Evolutionary conservation across 2,797 vertebrate species (phyloP), one percentile per base, ranked within the genome.

Genomic region (Acanthurus tractus): DNA sequence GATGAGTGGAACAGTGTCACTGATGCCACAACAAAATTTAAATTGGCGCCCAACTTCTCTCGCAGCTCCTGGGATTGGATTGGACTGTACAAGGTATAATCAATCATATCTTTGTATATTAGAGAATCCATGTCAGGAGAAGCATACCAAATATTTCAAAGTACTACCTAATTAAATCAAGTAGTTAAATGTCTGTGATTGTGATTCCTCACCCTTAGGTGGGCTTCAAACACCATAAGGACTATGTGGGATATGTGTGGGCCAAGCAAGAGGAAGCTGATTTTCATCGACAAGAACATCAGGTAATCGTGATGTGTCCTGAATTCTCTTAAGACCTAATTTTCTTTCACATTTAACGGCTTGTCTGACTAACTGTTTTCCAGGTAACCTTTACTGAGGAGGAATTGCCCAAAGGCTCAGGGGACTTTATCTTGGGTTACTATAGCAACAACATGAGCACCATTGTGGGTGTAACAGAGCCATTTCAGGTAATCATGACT

Each of bases 11-110:
- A 90, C 13, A 94, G 95, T 61, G 87, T 97, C 0, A 94, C 95
- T 44, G 97, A 99, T 61, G 98, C 98, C 0, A 84, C 92, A 76
- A 94, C 94, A 68, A 95, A 86, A 79, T 99, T 98, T 89, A 96
- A 93, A 88, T 69, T 96, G 83, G 93, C 94, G 3, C 93, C 94
- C 4, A 95, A 89, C 89, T 99, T 96, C 62, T 84, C 96, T 63
- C 97, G 97, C 88, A 99, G 97, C 90, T 97, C 97, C 84, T 99
- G 98, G 98, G 98, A 99, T 93, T 99, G 98, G 98, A 98, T 99
- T 20, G 98, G 96, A 66, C 96, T 99, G 77, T 99, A 98, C 90
- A 96, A 96, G 96, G 98, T 99, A 82, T 58, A 25, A 8, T 6
- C 2, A 8, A 9, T 56, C 9, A 44, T 6, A 20, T 15, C 2